Conservation (phyloP, 2,113 vertebrate species). For the Papio anubis region DNA sequence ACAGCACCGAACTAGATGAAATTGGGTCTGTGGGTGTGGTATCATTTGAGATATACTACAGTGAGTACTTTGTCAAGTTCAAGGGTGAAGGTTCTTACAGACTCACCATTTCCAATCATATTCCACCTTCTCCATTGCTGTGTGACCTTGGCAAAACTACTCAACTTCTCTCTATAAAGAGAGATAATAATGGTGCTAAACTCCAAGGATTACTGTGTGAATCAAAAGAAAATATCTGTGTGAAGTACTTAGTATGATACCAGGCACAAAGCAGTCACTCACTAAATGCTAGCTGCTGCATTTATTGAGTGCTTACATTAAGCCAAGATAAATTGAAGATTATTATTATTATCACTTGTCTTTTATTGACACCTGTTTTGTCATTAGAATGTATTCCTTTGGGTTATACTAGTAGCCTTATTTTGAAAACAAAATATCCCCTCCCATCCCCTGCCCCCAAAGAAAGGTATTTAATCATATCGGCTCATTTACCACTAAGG, state of each 20-base stretch:
- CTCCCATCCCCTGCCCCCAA: not conserved
- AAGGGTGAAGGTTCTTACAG: not conserved
- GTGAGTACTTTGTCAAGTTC: not conserved
- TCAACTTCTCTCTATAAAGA: not conserved
- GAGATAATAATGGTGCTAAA: not conserved
- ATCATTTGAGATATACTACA: not conserved
- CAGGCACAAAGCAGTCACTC: not conserved
- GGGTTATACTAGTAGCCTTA: not conserved
- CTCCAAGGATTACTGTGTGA: not conserved
- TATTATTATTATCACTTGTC: not conserved
- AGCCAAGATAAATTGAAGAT: not conserved
- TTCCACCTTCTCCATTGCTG: not conserved
- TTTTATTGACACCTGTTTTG: not conserved
- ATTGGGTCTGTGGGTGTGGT: not conserved
- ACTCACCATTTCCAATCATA: not conserved
- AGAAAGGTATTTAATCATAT: not conserved
- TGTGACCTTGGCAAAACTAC: not conserved
- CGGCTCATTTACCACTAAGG: not conserved
- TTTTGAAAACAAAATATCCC: not conserved
- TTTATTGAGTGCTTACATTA: not conserved
- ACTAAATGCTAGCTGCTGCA: not conserved
- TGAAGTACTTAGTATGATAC: not conserved
- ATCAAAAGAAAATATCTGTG: not conserved
- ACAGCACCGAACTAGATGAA: not conserved
- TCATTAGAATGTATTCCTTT: not conserved